These are phyloP conservation scores for Luscinia luscinia DNA, from an alignment of 2,797 vertebrate species.

Conservation along the genomic window DNA sequence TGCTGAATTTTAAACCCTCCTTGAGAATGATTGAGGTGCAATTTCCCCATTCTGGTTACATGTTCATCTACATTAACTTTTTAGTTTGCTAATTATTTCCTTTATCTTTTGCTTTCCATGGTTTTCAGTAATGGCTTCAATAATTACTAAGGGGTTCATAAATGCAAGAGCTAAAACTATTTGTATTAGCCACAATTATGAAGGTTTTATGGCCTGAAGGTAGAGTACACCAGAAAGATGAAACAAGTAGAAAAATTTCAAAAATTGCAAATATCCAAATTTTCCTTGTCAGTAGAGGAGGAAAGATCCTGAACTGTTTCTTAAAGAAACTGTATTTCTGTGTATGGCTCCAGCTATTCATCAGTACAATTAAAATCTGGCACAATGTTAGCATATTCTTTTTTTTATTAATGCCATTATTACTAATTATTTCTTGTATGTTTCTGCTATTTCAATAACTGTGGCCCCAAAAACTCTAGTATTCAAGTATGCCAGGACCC, in stretches of 20 bases:
- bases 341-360: background rate
- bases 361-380: background rate
- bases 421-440: background rate
- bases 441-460: background rate
- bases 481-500: background rate
- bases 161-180: background rate
- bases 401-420: background rate
- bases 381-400: background rate
- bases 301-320: background rate
- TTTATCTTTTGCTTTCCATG: background rate
- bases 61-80: background rate
- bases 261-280: background rate
- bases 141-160: background rate
- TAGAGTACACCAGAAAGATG: background rate
- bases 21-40: background rate
- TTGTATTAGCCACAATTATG: background rate
- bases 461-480: background rate
- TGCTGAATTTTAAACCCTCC: background rate
- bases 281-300: background rate
- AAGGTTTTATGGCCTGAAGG: background rate
- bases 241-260: background rate
- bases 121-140: background rate
- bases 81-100: background rate
- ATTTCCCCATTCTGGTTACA: background rate
- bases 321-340: background rate